Percentiles rank a stretch among this genome's conserved stretches.
Evolutionary conservation across 1,140 invertebrate species (phyloP).

Genomic region (Drosophila yakuba): DNA sequence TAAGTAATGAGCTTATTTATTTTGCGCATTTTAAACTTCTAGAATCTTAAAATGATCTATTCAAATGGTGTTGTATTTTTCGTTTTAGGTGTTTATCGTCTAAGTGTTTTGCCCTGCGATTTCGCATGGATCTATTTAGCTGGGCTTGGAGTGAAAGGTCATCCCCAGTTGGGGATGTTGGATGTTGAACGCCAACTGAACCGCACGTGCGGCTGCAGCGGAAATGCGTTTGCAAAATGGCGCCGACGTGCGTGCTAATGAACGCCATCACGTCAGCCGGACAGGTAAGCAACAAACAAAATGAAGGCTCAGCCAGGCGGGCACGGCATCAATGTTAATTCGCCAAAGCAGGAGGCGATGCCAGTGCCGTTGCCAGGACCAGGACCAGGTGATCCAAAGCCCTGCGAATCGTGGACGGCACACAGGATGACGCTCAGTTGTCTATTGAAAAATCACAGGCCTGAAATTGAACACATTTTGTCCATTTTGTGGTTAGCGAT

Average conservation of each 20-base stretch:
- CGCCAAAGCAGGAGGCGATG: conserved; percentile 67
- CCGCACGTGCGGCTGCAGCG: conserved; percentile 72
- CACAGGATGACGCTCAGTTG: conserved; percentile 10
- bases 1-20: too few species aligned
- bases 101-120: too few species aligned
- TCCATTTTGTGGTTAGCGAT: conserved; percentile 73
- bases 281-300: conserved; percentile 49
- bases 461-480: conserved; percentile 82
- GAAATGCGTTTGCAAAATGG: conserved; percentile 81
- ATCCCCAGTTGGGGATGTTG: neutral
- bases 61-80: too few species aligned
- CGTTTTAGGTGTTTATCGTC: too few species aligned
- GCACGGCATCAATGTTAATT: conserved; percentile 75
- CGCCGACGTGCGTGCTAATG: conserved; percentile 80
- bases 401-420: neutral
- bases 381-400: conserved; percentile 17
- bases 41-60: too few species aligned
- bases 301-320: conserved; percentile 33
- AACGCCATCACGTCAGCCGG: conserved; percentile 45
- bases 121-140: too few species aligned
- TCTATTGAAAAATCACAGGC: conserved; percentile 81
- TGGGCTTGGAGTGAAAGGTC: neutral
- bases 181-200: conserved; percentile 4
- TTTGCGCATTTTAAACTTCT: too few species aligned
- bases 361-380: conserved; percentile 34